Percentiles rank a stretch among this genome's conserved stretches.
phyloP scores from a whole-genome alignment of 2,113 vertebrate species.

The Piaya cayana region DNA sequence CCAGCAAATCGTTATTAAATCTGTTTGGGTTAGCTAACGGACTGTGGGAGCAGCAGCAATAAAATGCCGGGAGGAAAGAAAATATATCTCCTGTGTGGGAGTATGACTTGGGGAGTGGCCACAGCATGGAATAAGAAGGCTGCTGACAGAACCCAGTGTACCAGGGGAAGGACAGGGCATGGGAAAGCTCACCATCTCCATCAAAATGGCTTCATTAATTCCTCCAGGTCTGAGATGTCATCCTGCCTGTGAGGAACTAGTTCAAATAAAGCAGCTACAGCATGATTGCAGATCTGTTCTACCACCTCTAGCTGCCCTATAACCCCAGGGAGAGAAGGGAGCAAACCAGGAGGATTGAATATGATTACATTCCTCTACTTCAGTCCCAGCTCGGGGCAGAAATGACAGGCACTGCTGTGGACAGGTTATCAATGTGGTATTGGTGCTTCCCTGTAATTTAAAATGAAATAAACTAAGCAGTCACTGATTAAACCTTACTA shows the following conservation, averaged over 20 bases:
- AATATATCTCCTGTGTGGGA: neutral
- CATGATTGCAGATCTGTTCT: neutral
- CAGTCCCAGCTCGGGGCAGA: neutral
- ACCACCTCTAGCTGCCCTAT: neutral
- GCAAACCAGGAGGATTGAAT: neutral
- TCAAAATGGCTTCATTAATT: neutral
- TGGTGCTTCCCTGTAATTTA: neutral
- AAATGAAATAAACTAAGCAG: neutral
- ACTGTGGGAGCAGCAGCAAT: neutral
- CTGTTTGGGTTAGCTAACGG: neutral
- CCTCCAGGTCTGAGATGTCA: neutral
- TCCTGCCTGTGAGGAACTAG: neutral
- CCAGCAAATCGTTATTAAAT: neutral
- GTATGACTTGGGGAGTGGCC: neutral
- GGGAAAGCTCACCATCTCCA: neutral
- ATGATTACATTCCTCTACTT: neutral
- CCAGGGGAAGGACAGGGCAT: neutral
- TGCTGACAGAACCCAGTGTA: neutral
- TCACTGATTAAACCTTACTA: neutral
- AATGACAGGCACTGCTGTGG: neutral
- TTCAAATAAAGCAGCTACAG: neutral
- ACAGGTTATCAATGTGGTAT: constrained; percentile 17
- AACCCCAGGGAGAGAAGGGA: neutral
- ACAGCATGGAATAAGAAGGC: neutral
- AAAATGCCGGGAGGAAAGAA: constrained; percentile 7